A percentile compares a stretch with the other conserved stretches of the same genome.
These are phyloP conservation scores for Phoxinus dragarum DNA, from an alignment of 2,797 vertebrate genomes.

Conservation along the genomic window DNA sequence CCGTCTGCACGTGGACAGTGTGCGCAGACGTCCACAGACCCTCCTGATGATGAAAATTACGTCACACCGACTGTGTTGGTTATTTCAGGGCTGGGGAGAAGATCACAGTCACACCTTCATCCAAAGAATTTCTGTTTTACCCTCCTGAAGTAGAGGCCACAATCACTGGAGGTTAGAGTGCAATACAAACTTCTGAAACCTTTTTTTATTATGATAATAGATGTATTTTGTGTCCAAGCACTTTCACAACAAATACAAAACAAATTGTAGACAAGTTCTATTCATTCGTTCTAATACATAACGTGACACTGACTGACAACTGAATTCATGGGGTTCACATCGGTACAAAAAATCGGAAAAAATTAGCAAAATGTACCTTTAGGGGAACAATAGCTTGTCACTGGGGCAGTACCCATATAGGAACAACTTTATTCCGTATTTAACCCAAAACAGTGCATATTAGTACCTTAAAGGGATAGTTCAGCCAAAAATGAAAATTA, in stretches of 20 bases:
- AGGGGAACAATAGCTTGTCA: neutral
- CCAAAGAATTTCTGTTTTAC: constrained; percentile 95
- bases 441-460: neutral
- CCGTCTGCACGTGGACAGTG: too few relatives aligned
- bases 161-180: constrained; percentile 88
- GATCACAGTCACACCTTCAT: constrained; percentile 94
- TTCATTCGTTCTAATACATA: neutral
- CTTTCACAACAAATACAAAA: neutral
- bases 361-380: neutral
- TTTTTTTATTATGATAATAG: neutral
- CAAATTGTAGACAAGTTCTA: neutral
- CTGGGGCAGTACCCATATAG: neutral
- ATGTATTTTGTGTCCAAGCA: neutral
- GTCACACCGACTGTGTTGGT: neutral
- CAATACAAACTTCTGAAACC: neutral
- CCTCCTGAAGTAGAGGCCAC: constrained; percentile 92
- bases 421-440: neutral
- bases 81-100: constrained; percentile 90
- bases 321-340: neutral
- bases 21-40: too few relatives aligned
- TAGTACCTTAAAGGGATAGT: neutral
- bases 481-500: neutral
- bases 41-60: too few relatives aligned
- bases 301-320: too few relatives aligned
- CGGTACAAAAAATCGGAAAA: neutral